These are phyloP conservation scores for Ischnura elegans DNA, from an alignment of 2,888 invertebrate species.

Conservation along the genomic window DNA sequence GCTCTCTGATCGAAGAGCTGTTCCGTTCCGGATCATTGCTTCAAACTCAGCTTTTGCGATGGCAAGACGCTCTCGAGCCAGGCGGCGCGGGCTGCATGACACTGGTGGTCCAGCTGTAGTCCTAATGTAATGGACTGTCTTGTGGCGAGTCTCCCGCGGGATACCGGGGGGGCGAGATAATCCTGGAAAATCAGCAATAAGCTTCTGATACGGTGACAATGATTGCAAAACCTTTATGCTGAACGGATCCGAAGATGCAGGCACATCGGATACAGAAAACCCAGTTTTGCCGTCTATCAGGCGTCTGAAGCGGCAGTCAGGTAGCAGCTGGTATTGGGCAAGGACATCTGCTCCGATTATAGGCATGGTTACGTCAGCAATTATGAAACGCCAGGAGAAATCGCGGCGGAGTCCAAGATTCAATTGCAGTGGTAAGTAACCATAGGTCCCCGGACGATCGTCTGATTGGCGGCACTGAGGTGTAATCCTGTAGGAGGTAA, in stretches of 20 bases:
- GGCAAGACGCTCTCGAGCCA: too few species aligned
- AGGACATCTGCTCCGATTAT: conserved; percentile 20
- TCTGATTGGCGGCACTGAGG: neutral
- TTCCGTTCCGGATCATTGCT: too few species aligned
- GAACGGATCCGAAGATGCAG: neutral
- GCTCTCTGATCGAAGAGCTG: neutral
- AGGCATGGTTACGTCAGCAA: conserved; percentile 70
- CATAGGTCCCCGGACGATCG: neutral
- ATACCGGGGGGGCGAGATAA: neutral
- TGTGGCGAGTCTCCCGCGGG: neutral
- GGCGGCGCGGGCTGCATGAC: too few species aligned
- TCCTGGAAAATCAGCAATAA: too few species aligned
- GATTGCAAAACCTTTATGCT: neutral
- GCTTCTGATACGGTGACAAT: neutral
- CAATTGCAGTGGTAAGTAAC: neutral
- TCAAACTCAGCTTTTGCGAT: too few species aligned
- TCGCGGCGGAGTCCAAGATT: neutral
- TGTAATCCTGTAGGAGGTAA: neutral
- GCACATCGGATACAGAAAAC: neutral
- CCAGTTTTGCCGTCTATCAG: neutral
- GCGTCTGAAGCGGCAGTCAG: neutral
- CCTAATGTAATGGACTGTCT: too few species aligned
- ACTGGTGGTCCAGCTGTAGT: neutral
- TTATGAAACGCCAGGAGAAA: neutral
- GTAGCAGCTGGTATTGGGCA: neutral